phyloP scores from a whole-genome alignment of 2,888 invertebrate species.

The Folsomia candida region DNA sequence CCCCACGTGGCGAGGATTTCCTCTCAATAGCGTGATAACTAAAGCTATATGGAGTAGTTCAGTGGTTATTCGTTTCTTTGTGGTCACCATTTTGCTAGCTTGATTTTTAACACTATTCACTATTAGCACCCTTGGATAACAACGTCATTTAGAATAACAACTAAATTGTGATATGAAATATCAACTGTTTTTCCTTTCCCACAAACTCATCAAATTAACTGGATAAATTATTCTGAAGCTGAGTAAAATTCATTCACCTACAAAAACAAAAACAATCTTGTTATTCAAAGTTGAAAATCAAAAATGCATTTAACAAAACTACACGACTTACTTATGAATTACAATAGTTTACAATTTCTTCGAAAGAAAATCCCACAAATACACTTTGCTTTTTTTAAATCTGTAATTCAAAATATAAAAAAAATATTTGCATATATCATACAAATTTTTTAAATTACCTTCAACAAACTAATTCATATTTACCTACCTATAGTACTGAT shows the following conservation, averaged over 20 bases:
- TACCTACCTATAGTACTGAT: too few species aligned
- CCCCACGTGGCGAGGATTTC: slow-evolving; percentile 28
- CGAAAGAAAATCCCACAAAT: too few species aligned
- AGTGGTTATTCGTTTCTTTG: slow-evolving; percentile 42
- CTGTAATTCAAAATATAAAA: too few species aligned
- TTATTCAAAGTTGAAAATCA: not conserved
- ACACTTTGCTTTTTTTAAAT: too few species aligned
- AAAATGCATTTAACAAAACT: too few species aligned
- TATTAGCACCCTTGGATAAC: not conserved
- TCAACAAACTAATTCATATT: too few species aligned
- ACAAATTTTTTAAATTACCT: too few species aligned
- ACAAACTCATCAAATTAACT: not conserved
- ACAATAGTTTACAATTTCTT: too few species aligned
- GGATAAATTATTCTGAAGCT: not conserved
- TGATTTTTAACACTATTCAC: not conserved
- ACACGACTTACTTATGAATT: too few species aligned
- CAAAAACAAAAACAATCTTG: not conserved
- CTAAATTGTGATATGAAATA: too few species aligned
- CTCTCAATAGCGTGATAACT: slow-evolving; percentile 43
- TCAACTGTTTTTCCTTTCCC: too few species aligned
- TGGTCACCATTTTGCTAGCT: slow-evolving; percentile 29
- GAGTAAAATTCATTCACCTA: not conserved
- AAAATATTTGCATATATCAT: too few species aligned
- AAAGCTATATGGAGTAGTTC: slow-evolving; percentile 47
- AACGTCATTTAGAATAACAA: not conserved